Evolutionary conservation across 2,797 vertebrate genomes (phyloP).

Genomic region (Esox masquinongy): DNA sequence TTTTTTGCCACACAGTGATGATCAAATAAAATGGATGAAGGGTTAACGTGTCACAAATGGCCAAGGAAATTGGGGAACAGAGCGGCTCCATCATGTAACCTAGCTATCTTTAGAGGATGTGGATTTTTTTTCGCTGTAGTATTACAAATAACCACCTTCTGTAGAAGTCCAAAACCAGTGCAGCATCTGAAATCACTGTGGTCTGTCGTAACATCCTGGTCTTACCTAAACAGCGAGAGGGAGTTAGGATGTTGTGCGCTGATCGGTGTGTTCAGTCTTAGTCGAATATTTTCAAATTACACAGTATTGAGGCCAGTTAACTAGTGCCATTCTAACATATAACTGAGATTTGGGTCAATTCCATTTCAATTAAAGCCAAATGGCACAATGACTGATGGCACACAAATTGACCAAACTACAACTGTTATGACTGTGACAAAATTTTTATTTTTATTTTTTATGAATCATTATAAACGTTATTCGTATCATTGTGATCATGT

Average conservation of each 20-base stretch:
- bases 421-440: constrained; percentile 56
- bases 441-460: constrained; percentile 43
- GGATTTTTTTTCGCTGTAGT: constrained; percentile 36
- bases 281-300: too few relatives aligned
- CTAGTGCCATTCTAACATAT: too few relatives aligned
- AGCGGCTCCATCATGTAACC: background rate
- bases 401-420: too few relatives aligned
- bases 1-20: constrained; percentile 11
- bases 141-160: constrained; percentile 65
- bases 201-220: constrained; percentile 7
- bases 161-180: constrained; percentile 34
- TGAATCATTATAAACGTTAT: constrained; percentile 29
- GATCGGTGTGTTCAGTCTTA: background rate
- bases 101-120: constrained; percentile 63
- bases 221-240: background rate
- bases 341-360: too few relatives aligned
- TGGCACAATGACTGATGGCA: too few relatives aligned
- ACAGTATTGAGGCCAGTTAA: too few relatives aligned
- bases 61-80: constrained; percentile 42
- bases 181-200: constrained; percentile 50
- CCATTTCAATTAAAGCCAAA: too few relatives aligned
- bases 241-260: background rate
- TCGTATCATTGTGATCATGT: constrained; percentile 28
- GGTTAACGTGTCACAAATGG: constrained; percentile 10
- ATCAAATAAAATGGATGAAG: constrained; percentile 3